These are phyloP conservation scores for Apamea anceps DNA, from an alignment of 2,888 invertebrate species.

Conservation along the genomic window DNA sequence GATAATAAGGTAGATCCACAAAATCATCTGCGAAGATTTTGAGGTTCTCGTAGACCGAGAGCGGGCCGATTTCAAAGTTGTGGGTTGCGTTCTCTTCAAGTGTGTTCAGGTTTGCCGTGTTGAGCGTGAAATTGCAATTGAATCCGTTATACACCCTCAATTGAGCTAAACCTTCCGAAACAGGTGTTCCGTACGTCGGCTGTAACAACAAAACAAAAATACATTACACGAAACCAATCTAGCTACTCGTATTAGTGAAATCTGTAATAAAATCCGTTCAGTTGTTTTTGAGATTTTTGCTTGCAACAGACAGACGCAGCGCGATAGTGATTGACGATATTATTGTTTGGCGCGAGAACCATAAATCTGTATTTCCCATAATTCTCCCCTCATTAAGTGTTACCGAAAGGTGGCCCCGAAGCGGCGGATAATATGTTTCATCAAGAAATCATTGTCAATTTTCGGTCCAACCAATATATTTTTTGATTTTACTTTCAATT, in stretches of 20 bases:
- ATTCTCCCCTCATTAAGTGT: neutral
- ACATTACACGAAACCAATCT: neutral
- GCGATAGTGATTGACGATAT: neutral
- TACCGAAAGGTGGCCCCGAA: neutral
- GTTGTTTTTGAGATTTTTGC: neutral
- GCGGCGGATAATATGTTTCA: neutral
- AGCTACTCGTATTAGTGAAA: neutral
- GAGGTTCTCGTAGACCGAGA: conserved; percentile 85
- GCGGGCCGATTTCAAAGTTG: conserved; percentile 72
- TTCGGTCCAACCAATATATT: no score
- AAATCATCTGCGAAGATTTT: conserved; percentile 74
- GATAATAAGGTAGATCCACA: conserved; percentile 78
- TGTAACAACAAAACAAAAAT: conserved; percentile 72
- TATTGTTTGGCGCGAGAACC: neutral
- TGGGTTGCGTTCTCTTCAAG: conserved; percentile 61
- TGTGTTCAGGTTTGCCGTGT: conserved; percentile 59
- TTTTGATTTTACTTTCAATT: neutral
- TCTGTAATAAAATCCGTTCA: neutral
- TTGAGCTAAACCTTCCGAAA: conserved; percentile 91
- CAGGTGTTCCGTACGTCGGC: conserved; percentile 91
- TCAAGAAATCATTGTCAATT: neutral
- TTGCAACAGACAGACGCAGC: neutral
- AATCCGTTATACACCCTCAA: conserved; percentile 93
- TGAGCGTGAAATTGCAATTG: conserved; percentile 89
- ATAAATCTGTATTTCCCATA: neutral